phyloP scores from a whole-genome alignment of 2,888 invertebrate species.

The Labia minor region DNA sequence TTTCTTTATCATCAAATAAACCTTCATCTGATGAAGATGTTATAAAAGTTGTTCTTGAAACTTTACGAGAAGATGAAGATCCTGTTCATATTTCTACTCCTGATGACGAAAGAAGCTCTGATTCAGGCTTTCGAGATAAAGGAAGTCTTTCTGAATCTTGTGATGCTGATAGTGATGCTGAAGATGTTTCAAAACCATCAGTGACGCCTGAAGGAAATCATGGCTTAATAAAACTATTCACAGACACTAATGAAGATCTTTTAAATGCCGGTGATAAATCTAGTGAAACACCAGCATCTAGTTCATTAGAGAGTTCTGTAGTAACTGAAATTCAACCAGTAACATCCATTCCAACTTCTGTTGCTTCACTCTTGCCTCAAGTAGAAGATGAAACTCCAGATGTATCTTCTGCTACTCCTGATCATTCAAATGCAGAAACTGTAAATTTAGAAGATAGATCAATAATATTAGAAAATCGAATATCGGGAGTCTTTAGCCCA shows the following conservation, averaged over 20 bases:
- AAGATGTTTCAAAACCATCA: not conserved
- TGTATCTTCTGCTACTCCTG: not conserved
- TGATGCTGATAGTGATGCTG: constrained; percentile 31
- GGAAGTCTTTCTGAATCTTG: constrained; percentile 34
- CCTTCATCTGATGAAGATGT: not conserved
- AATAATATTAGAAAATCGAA: not conserved
- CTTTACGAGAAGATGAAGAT: constrained; percentile 25
- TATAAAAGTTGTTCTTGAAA: constrained; percentile 15
- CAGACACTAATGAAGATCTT: not conserved
- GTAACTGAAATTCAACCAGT: not conserved
- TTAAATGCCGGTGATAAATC: not conserved
- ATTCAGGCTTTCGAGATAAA: constrained; percentile 41
- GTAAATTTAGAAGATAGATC: not conserved
- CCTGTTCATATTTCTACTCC: constrained; percentile 37
- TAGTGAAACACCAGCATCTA: not conserved
- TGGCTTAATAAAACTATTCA: not conserved
- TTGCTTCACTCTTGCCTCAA: not conserved
- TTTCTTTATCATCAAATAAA: not conserved
- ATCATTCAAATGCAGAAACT: not conserved
- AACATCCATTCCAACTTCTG: not conserved
- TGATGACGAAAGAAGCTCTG: constrained; percentile 41
- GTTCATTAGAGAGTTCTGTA: constrained; percentile 1
- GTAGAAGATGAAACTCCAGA: not conserved
- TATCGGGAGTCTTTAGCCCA: not conserved
- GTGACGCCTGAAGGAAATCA: not conserved